phyloP scores from a whole-genome alignment of 2,888 invertebrate genomes.

The Erebia palarica region DNA sequence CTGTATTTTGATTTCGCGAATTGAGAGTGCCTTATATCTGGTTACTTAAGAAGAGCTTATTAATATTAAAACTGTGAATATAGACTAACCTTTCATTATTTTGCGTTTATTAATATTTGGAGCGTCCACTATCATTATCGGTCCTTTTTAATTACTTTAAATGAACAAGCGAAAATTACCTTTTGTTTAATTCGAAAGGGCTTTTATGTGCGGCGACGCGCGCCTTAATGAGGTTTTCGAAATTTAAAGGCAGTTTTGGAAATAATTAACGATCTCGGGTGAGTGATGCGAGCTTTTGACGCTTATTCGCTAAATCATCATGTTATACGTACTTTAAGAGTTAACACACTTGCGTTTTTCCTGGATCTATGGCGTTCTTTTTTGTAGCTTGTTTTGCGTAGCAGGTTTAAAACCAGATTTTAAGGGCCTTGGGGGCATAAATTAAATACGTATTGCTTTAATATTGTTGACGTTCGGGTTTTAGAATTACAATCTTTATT shows the following conservation, averaged over 20 bases:
- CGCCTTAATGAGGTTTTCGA: slow-evolving; percentile 78
- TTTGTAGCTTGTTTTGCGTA: too few species aligned
- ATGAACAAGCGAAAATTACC: slow-evolving; percentile 81
- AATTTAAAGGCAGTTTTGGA: slow-evolving; percentile 74
- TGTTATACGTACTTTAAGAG: slow-evolving; percentile 8
- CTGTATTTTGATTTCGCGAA: too few species aligned
- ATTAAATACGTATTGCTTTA: too few species aligned
- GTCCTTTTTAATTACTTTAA: slow-evolving; percentile 73
- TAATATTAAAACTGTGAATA: slow-evolving; percentile 3
- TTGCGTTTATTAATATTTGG: slow-evolving; percentile 62
- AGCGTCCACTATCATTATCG: slow-evolving; percentile 60
- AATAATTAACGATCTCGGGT: slow-evolving; percentile 71
- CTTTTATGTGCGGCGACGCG: slow-evolving; percentile 64
- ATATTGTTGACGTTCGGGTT: too few species aligned
- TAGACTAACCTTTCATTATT: slow-evolving; percentile 54
- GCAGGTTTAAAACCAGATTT: too few species aligned
- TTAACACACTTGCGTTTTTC: background rate
- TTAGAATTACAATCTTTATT: too few species aligned
- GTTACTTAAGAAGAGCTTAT: background rate
- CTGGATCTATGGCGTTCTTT: background rate
- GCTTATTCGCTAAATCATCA: slow-evolving; percentile 33
- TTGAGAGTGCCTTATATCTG: too few species aligned
- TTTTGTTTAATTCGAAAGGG: slow-evolving; percentile 72
- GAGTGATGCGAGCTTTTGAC: slow-evolving; percentile 48
- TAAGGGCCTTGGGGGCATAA: too few species aligned